These are phyloP conservation scores for Platycheirus rosarum DNA, from an alignment of 2,888 invertebrate species.

Conservation along the genomic window DNA sequence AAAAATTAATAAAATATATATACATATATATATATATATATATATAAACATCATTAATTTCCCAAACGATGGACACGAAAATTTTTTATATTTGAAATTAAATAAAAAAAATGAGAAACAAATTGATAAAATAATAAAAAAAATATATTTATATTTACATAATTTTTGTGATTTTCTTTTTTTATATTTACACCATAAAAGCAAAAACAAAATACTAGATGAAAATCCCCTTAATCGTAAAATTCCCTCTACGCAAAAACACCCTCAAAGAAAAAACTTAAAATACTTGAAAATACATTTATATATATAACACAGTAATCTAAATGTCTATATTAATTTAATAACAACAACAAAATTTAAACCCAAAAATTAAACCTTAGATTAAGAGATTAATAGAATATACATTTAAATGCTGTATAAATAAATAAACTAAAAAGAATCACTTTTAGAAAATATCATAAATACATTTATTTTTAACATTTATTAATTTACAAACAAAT, in stretches of 20 bases:
- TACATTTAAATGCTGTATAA: slow-evolving; percentile 61
- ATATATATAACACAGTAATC: slow-evolving; percentile 52
- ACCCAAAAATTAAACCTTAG: slow-evolving; percentile 54
- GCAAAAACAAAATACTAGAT: slow-evolving; percentile 44
- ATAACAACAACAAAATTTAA: slow-evolving; percentile 74
- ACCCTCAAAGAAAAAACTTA: slow-evolving; percentile 11
- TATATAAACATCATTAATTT: slow-evolving; percentile 63
- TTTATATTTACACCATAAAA: slow-evolving; percentile 55
- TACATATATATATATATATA: slow-evolving; percentile 35
- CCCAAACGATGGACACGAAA: slow-evolving; percentile 64
- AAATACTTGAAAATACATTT: slow-evolving; percentile 46
- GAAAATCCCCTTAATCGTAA: slow-evolving; percentile 35
- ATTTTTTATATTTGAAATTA: slow-evolving; percentile 70
- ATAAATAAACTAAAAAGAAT: slow-evolving; percentile 41
- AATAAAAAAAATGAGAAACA: slow-evolving; percentile 63
- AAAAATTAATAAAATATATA: slow-evolving; percentile 26
- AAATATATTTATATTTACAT: slow-evolving; percentile 69
- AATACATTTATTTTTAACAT: slow-evolving; percentile 58
- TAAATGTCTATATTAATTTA: slow-evolving; percentile 71
- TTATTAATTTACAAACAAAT: slow-evolving; percentile 21
- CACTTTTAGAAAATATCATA: slow-evolving; percentile 53
- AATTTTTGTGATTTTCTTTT: slow-evolving; percentile 67
- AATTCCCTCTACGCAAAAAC: slow-evolving; percentile 48
- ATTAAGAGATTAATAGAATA: slow-evolving; percentile 50
- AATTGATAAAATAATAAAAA: slow-evolving; percentile 47